Conservation (phyloP, 2,888 invertebrate species). For the Drosophila suboccidentalis region DNA sequence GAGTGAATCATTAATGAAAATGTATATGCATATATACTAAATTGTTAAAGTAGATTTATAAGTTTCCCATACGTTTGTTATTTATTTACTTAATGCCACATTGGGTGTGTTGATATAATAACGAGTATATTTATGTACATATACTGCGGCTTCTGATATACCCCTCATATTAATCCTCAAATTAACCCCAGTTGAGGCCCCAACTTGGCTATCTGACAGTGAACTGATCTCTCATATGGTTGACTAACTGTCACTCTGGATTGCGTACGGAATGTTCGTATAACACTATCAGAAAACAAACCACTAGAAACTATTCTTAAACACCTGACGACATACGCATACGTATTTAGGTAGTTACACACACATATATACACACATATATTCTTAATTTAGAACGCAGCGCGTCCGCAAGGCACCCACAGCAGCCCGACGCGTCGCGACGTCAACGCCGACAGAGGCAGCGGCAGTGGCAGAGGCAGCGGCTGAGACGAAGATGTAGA, state of each 20-base stretch:
- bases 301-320: conserved; percentile 72
- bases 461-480: conserved; percentile 4
- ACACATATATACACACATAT: background rate
- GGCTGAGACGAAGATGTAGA: conserved; percentile 6
- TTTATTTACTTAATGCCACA: background rate
- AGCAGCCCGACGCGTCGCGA: conserved; percentile 30
- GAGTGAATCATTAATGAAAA: conserved; percentile 5
- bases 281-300: conserved; percentile 61
- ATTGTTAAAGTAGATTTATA: background rate
- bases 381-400: conserved; percentile 72
- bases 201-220: conserved; percentile 45
- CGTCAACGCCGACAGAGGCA: background rate
- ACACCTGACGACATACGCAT: conserved; percentile 71
- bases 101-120: background rate
- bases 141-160: background rate
- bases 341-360: conserved; percentile 1
- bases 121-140: background rate
- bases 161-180: conserved; percentile 1
- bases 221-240: conserved; percentile 34
- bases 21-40: background rate
- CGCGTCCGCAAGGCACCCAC: conserved; percentile 65
- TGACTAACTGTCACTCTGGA: conserved; percentile 57
- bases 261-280: conserved; percentile 41
- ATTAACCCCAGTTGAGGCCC: conserved; percentile 30
- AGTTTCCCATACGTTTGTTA: background rate